phyloP scores from a whole-genome alignment of 1,140 invertebrate genomes.

The Ips nitidus region DNA sequence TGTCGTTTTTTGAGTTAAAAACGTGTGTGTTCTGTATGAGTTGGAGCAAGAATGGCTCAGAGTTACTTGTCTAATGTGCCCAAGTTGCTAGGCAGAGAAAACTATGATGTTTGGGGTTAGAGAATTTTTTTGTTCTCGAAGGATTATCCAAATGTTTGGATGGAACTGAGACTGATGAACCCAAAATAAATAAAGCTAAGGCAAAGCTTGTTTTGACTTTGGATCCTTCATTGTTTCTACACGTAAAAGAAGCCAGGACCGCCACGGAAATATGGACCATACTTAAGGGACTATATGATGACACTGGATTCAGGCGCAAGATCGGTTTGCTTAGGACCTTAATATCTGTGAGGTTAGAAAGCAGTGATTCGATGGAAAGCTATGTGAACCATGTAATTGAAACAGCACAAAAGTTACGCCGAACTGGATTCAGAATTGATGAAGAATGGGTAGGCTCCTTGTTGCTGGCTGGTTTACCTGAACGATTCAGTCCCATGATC shows the following conservation, averaged over 20 bases:
- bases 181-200: conserved; percentile 33
- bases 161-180: conserved; percentile 33
- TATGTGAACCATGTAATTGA: conserved; percentile 41
- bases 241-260: conserved; percentile 31
- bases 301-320: conserved; percentile 27
- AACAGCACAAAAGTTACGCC: conserved; percentile 34
- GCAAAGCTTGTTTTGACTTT: conserved; percentile 37
- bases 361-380: conserved; percentile 34
- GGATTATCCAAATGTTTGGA: conserved; percentile 37
- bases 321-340: conserved; percentile 37
- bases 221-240: conserved; percentile 33
- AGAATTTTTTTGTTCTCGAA: conserved; percentile 42
- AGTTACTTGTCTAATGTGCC: conserved; percentile 42
- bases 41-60: conserved; percentile 26
- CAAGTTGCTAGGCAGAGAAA: conserved; percentile 37
- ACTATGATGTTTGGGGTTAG: conserved; percentile 41
- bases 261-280: conserved; percentile 31
- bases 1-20: too few relatives aligned
- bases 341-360: conserved; percentile 35
- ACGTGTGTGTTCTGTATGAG: too few relatives aligned
- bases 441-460: conserved; percentile 30
- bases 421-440: conserved; percentile 38
- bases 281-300: conserved; percentile 33
- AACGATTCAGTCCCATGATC: conserved; percentile 34
- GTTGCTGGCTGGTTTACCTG: conserved; percentile 45